phyloP scores from a whole-genome alignment of 1,140 invertebrate species.

The Meteorus sp. region DNA sequence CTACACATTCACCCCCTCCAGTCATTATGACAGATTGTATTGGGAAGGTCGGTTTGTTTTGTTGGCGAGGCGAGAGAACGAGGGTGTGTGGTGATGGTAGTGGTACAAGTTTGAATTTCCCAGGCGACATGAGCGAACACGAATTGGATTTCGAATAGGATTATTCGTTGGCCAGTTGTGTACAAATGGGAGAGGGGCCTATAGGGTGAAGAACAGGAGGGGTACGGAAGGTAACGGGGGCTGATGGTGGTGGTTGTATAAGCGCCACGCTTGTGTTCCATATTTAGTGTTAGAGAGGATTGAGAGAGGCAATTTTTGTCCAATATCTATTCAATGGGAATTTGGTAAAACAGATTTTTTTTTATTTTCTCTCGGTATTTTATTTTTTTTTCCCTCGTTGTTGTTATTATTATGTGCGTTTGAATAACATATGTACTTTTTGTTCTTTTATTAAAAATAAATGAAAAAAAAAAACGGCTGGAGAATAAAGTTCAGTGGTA shows the following conservation, averaged over 20 bases:
- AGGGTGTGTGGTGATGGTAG: not conserved
- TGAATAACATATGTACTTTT: no score
- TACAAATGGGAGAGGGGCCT: not conserved
- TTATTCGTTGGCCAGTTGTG: slow-evolving; percentile 15
- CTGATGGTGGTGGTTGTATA: no score
- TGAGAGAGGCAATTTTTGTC: slow-evolving; percentile 10
- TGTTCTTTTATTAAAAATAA: no score
- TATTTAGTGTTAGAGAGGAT: no score
- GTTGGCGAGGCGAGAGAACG: slow-evolving; percentile 1
- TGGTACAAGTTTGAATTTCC: slow-evolving; percentile 24
- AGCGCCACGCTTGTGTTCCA: no score
- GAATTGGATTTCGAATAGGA: slow-evolving; percentile 24
- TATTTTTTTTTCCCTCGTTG: no score
- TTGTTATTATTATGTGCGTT: no score
- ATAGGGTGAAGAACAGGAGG: no score
- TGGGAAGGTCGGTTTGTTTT: slow-evolving; percentile 5
- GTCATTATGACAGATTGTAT: slow-evolving; percentile 9
- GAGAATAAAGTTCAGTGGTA: no score
- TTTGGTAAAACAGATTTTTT: not conserved
- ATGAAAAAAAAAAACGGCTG: no score
- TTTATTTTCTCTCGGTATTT: not conserved
- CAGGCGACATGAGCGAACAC: slow-evolving; percentile 21
- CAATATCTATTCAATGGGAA: not conserved
- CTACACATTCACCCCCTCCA: not conserved
- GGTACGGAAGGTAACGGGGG: no score